Evolutionary conservation across 2,113 vertebrate genomes (phyloP).

Genomic region (Vicugna pacos): DNA sequence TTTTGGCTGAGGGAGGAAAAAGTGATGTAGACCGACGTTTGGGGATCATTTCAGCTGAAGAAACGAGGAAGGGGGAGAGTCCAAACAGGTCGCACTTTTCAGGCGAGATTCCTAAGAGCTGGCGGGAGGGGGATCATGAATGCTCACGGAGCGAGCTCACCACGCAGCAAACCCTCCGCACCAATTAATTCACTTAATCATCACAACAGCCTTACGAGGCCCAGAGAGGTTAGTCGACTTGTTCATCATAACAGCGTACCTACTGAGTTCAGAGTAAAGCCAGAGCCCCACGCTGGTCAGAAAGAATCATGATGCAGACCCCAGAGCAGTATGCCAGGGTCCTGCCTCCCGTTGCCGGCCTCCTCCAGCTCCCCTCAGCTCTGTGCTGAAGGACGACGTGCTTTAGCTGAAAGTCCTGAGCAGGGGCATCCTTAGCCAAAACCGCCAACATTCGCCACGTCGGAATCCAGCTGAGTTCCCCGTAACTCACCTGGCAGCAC

Average conservation of each 20-base stretch:
- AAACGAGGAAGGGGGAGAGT: not conserved
- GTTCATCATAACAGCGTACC: not conserved
- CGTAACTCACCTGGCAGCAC: rapidly evolving
- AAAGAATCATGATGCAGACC: not conserved
- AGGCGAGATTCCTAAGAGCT: not conserved
- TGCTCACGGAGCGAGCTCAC: not conserved
- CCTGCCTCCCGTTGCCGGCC: not conserved
- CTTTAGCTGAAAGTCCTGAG: not conserved
- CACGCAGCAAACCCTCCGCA: not conserved
- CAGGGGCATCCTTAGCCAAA: not conserved
- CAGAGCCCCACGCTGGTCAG: not conserved
- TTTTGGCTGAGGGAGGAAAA: conserved; percentile 36
- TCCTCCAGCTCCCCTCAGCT: not conserved
- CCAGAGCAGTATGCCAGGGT: not conserved
- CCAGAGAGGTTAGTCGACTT: not conserved
- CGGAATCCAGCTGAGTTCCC: not conserved
- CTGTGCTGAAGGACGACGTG: not conserved
- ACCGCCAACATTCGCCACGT: not conserved
- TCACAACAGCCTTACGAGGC: not conserved
- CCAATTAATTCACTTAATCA: not conserved
- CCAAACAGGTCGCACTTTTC: not conserved
- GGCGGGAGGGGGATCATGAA: not conserved
- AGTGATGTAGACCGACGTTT: not conserved
- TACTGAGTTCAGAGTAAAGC: not conserved
- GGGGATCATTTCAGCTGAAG: not conserved